phyloP scores from a whole-genome alignment of 2,888 invertebrate genomes.

The Sipunculus nudus region DNA sequence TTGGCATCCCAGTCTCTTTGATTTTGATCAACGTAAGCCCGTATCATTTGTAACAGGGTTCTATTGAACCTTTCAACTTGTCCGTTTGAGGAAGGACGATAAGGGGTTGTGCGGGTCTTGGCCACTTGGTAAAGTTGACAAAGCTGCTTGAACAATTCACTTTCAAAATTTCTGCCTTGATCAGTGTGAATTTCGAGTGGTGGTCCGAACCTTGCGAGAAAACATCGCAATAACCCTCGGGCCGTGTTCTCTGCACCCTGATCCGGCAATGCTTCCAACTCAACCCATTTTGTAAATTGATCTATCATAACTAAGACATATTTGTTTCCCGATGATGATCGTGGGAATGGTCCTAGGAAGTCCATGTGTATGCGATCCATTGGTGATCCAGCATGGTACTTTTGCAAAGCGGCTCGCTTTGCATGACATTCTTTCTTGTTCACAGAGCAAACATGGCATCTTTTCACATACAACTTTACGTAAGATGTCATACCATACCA shows the following conservation, averaged over 20 bases:
- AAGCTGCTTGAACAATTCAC: not conserved
- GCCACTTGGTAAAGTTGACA: not conserved
- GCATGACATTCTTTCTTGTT: not conserved
- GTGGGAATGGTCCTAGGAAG: not conserved
- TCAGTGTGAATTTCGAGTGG: not conserved
- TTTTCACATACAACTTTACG: too few species aligned
- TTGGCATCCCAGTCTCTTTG: too few species aligned
- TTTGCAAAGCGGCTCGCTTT: not conserved
- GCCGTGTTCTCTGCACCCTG: not conserved
- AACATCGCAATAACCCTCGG: not conserved
- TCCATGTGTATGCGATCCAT: not conserved
- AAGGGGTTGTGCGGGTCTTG: not conserved
- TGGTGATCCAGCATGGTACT: not conserved
- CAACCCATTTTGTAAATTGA: conserved; percentile 1
- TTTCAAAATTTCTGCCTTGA: not conserved
- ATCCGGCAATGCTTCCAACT: not conserved
- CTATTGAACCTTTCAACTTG: too few species aligned
- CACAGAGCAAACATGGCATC: too few species aligned
- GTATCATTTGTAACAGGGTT: too few species aligned
- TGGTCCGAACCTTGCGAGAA: not conserved
- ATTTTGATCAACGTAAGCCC: too few species aligned
- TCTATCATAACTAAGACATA: conserved; percentile 2
- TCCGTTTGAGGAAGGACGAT: not conserved
- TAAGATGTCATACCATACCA: too few species aligned
- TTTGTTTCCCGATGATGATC: not conserved